phyloP scores from a whole-genome alignment of 2,888 invertebrate genomes.

The Spicauda simplicius region DNA sequence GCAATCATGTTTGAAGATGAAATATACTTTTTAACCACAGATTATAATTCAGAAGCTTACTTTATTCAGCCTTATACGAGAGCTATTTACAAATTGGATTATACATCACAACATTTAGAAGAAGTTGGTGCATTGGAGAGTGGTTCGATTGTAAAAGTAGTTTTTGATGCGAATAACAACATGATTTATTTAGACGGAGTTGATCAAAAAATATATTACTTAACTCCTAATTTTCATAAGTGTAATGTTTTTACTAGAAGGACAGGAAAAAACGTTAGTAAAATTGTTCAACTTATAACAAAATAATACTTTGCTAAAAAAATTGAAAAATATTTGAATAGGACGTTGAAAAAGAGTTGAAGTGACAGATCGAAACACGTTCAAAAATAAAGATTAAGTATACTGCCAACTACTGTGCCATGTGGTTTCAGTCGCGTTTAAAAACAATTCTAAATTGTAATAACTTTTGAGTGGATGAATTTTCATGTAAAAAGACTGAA shows the following conservation, averaged over 20 bases:
- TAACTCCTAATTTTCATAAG: conserved; percentile 59
- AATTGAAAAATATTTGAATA: neutral
- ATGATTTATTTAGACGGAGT: conserved; percentile 62
- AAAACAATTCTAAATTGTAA: no score
- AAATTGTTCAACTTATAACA: conserved; percentile 14
- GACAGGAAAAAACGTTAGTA: conserved; percentile 43
- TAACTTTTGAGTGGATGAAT: no score
- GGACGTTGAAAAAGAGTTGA: neutral
- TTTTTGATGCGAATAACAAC: conserved; percentile 66
- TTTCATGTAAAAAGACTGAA: no score
- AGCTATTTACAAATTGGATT: conserved; percentile 62
- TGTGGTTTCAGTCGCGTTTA: no score
- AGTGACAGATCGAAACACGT: neutral
- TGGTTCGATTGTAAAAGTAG: conserved; percentile 56
- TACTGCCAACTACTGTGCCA: no score
- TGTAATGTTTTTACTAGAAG: conserved; percentile 56
- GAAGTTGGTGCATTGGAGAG: conserved; percentile 61
- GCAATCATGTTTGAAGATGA: conserved; percentile 56
- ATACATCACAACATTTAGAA: conserved; percentile 49
- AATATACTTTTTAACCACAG: conserved; percentile 60
- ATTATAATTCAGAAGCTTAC: conserved; percentile 58
- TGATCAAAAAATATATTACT: conserved; percentile 57
- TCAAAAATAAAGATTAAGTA: no score
- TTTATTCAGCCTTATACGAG: conserved; percentile 61
- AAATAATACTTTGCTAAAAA: neutral